Conservation (phyloP, 2,888 invertebrate species). For the Lagria hirta region DNA sequence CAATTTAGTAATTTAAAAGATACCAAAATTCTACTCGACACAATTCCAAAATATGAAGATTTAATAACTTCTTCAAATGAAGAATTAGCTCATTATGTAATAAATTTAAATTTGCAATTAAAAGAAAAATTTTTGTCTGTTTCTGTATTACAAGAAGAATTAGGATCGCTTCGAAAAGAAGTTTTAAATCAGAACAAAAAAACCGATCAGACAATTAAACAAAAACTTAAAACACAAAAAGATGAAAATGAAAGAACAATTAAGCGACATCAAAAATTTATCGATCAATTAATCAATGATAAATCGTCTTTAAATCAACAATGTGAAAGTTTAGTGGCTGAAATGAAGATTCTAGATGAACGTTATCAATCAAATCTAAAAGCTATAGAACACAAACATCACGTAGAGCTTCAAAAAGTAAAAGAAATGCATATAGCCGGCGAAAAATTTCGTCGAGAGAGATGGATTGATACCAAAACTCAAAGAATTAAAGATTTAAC, state of each 20-base stretch:
- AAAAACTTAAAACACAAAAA: slow-evolving; percentile 61
- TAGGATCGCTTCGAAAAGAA: slow-evolving; percentile 59
- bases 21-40: slow-evolving; percentile 44
- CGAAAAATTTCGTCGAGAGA: slow-evolving; percentile 72
- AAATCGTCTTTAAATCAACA: slow-evolving; percentile 76
- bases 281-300: slow-evolving; percentile 78
- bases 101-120: slow-evolving; percentile 62
- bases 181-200: slow-evolving; percentile 51
- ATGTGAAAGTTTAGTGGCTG: slow-evolving; percentile 68
- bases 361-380: slow-evolving; percentile 66
- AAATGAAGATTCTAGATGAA: slow-evolving; percentile 66
- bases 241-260: slow-evolving; percentile 74
- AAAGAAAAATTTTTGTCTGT: slow-evolving; percentile 65
- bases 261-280: slow-evolving; percentile 78
- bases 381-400: slow-evolving; percentile 72
- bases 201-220: slow-evolving; percentile 50
- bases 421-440: slow-evolving; percentile 77
- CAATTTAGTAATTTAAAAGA: too few relatives aligned
- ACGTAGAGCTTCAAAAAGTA: slow-evolving; percentile 71
- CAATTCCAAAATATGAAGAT: slow-evolving; percentile 56
- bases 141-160: slow-evolving; percentile 61
- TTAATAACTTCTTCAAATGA: slow-evolving; percentile 60
- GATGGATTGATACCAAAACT: slow-evolving; percentile 82
- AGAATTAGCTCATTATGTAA: slow-evolving; percentile 63
- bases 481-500: slow-evolving; percentile 87